These are phyloP conservation scores for Microcebus griseorufus DNA, from an alignment of 2,113 vertebrate species.

Conservation along the genomic window DNA sequence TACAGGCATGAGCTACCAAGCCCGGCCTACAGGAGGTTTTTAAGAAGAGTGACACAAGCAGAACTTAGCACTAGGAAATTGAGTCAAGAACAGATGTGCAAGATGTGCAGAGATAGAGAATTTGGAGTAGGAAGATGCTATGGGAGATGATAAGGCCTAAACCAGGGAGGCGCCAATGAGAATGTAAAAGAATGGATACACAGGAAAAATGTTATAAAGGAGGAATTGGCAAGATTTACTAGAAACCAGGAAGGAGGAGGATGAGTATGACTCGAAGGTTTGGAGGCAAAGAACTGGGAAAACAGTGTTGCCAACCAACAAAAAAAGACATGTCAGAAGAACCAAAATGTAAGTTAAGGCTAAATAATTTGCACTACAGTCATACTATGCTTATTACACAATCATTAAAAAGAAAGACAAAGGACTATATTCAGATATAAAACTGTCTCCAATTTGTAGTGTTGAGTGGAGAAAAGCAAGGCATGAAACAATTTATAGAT, in stretches of 20 bases:
- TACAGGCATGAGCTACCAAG: too few species aligned
- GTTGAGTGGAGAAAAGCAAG: not conserved
- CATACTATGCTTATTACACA: not conserved
- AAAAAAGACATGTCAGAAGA: not conserved
- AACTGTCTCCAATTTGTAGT: constrained; percentile 9
- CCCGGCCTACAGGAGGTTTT: not conserved
- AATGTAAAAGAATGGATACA: not conserved
- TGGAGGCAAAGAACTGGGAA: not conserved
- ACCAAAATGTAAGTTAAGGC: not conserved
- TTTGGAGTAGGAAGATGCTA: not conserved
- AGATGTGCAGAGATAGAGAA: not conserved
- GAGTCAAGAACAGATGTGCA: not conserved
- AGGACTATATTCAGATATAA: not conserved
- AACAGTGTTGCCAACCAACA: not conserved
- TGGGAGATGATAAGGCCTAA: constrained; percentile 11
- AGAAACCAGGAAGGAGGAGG: not conserved
- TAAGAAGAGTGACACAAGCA: not conserved
- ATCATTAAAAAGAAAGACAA: constrained; percentile 27
- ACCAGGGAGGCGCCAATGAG: not conserved
- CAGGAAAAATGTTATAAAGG: not conserved
- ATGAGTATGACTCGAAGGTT: not conserved
- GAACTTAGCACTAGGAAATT: not conserved
- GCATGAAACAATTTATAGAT: not conserved
- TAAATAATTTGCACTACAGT: not conserved
- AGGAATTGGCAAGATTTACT: not conserved